Base-by-base conservation (phyloP, 2,113 vertebrate genomes). In the Genyomyrus donnyi region DNA sequence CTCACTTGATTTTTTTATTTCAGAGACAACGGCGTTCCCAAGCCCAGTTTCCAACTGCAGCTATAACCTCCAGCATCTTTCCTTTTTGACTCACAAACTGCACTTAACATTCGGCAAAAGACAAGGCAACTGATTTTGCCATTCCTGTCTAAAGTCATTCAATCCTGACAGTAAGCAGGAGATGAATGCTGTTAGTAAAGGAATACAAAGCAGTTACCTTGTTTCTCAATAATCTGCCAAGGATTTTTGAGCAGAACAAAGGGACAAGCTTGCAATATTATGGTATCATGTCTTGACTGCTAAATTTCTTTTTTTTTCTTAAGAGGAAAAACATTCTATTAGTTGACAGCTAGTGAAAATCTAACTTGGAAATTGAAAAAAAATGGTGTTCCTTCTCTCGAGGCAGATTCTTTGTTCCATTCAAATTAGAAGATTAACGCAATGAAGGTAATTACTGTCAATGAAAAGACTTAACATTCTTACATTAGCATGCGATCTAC, bases 91-190 rank as follows among this genome's bases (percentile, higher is more conserved):
- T 48, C 8, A 35, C 21, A 35, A 70, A 87, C 45, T 45, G 11
- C 45, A 46, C 85, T 49, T 74, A 85, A 86, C 85, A 45, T 48
- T 80, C 31, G 77, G 66, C 49, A 53, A 70, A 85, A 70, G 89
- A 90, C 58, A 39, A 52, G 58, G 84, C 84, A 90, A 48, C 58
- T n/a, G 85, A 24, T 49, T 88, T 80, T 90, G 85, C 62, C 53
- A 31, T 87, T 88, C 89, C 66, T 74, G 85, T 70, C 89, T 49
- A 58, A 39, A 74, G 84, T 31, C 11, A 85, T 87, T 87, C 89
- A 87, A 39, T 87, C 53, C 85, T 90, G 85, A 87, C 27, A 77
- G 89, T 80, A 88, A 90, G 49, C 85, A 90, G 85, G 85, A 74
- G 74, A 24, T 90, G 85, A 90, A 90, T 56, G 42, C 89, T 50